A percentile compares a stretch with the other conserved stretches of the same genome.
Evolutionary conservation across 23 tunicate genomes (phyloP).

Genomic region (Corella eumyota): DNA sequence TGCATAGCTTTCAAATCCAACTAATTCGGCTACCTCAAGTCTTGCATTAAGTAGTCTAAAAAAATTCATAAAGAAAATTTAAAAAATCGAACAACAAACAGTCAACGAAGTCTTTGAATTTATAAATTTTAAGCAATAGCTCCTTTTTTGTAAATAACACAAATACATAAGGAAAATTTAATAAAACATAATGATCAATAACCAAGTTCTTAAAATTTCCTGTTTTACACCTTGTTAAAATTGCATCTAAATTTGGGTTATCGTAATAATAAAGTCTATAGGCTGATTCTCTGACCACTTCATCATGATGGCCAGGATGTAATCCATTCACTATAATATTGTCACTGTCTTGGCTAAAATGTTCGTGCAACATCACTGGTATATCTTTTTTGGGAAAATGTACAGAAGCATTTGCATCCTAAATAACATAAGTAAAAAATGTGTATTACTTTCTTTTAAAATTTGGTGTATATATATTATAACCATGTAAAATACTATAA

Average conservation of each 20-base stretch:
- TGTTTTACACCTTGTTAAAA: conserved; percentile 24
- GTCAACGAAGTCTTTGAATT: no score
- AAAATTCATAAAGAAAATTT: not conserved
- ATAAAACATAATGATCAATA: no score
- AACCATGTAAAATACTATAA: not conserved
- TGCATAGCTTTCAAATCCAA: conserved; percentile 63
- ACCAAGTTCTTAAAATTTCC: no score
- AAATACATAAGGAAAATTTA: no score
- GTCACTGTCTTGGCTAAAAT: conserved; percentile 22
- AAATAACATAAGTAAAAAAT: conserved; percentile 12
- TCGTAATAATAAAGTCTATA: conserved; percentile 50
- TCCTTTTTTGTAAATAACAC: no score
- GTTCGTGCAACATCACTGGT: conserved; percentile 20
- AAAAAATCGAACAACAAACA: no score
- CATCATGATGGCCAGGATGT: conserved; percentile 55
- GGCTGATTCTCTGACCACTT: conserved; percentile 63
- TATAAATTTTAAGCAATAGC: no score
- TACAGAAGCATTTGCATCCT: conserved; percentile 24
- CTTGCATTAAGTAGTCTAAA: conserved; percentile 52
- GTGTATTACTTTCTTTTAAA: not conserved
- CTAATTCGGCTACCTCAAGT: conserved; percentile 56
- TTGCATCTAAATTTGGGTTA: conserved; percentile 39
- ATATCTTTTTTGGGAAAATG: conserved; percentile 40
- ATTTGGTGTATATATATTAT: not conserved
- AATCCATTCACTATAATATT: conserved; percentile 30